These are phyloP conservation scores for Aphyosemion australe DNA, from an alignment of 2,113 vertebrate genomes.

Conservation along the genomic window DNA sequence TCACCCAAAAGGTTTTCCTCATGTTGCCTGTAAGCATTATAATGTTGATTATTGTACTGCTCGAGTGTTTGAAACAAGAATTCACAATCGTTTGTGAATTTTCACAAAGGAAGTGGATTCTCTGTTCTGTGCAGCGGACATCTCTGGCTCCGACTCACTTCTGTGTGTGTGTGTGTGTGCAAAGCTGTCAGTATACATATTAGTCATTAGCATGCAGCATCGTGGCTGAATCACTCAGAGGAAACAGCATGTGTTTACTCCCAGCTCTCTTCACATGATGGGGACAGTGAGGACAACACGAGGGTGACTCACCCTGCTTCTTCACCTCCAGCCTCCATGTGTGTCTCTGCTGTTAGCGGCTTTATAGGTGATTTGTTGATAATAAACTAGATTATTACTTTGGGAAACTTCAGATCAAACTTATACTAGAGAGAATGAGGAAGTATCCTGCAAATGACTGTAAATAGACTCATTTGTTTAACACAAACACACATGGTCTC, in stretches of 20 bases:
- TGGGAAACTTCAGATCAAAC: neutral
- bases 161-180: neutral
- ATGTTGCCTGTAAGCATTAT: neutral
- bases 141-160: neutral
- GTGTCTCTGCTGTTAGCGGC: neutral
- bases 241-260: constrained; percentile 17
- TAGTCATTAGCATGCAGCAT: constrained; percentile 28
- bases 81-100: neutral
- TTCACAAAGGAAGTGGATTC: fast-evolving
- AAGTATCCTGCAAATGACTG: no score
- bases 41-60: neutral
- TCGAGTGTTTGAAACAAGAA: neutral
- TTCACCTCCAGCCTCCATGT: neutral
- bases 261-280: constrained; percentile 6
- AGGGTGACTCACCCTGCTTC: constrained; percentile 11
- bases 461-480: no score
- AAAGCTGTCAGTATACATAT: constrained; percentile 8
- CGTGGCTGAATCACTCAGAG: constrained; percentile 20
- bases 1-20: neutral
- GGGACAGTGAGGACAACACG: neutral
- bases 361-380: neutral
- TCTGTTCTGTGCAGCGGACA: neutral
- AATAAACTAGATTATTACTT: no score
- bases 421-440: no score
- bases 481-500: no score